Conservation (phyloP, 1,140 invertebrate genomes). For the Orchestia grillus region DNA sequence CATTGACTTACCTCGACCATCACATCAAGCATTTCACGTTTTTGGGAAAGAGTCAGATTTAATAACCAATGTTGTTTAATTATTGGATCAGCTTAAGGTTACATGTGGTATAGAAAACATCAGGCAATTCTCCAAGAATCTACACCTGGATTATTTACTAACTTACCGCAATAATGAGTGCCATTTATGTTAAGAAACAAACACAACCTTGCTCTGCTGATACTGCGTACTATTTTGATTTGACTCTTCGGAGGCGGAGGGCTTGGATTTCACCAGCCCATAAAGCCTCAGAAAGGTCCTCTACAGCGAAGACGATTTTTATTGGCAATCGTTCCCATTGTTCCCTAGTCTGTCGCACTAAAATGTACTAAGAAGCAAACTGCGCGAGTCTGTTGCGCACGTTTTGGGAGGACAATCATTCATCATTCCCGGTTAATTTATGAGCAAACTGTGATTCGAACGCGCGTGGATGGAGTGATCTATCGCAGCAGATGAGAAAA, state of each 20-base stretch:
- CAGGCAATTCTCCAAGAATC: too few relatives aligned
- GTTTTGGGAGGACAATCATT: background rate
- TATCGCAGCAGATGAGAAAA: conserved; percentile 38
- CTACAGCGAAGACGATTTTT: background rate
- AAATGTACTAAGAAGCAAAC: background rate
- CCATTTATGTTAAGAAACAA: background rate
- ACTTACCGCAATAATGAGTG: background rate
- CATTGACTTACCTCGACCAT: background rate
- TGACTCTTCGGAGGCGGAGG: background rate
- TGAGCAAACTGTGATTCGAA: background rate
- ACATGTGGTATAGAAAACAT: background rate
- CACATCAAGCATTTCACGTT: background rate
- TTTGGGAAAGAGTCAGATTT: background rate
- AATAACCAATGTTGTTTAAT: background rate
- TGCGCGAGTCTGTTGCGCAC: background rate
- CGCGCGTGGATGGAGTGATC: background rate
- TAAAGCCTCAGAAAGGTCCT: too few relatives aligned
- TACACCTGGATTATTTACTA: background rate
- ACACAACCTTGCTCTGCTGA: background rate
- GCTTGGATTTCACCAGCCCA: too few relatives aligned
- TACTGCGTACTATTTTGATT: background rate
- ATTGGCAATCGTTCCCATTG: background rate
- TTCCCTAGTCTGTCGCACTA: background rate
- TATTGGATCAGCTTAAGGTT: background rate
- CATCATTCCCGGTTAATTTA: background rate